A percentile compares a stretch with the other conserved stretches of the same genome.
Conservation (phyloP, 2,888 invertebrate genomes). For the Cheilosia variabilis region DNA sequence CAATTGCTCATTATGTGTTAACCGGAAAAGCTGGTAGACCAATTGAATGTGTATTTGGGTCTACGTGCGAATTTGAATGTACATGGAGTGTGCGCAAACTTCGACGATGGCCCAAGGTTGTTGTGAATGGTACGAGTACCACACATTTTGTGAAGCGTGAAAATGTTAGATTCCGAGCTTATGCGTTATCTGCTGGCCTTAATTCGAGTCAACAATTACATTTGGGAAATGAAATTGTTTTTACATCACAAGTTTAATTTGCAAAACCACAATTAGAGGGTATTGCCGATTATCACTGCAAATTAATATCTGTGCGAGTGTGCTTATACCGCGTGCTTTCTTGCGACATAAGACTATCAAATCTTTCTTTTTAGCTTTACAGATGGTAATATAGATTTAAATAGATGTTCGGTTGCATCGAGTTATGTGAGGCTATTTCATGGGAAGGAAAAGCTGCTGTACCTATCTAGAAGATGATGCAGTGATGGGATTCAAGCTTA, state of each 20-base stretch:
- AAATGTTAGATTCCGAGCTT: slow-evolving; percentile 11
- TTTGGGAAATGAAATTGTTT: slow-evolving; percentile 16
- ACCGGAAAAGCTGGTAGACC: slow-evolving; percentile 25
- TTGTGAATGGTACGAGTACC: background rate
- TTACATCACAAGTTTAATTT: slow-evolving; percentile 24
- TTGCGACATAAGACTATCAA: slow-evolving; percentile 14
- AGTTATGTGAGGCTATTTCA: slow-evolving; percentile 13
- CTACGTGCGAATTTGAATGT: slow-evolving; percentile 22
- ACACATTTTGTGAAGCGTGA: slow-evolving; percentile 17
- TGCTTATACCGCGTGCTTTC: background rate
- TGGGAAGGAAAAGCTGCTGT: background rate
- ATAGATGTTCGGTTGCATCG: background rate
- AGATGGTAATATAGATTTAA: slow-evolving; percentile 23
- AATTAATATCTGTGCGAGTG: slow-evolving; percentile 1
- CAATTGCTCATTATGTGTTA: slow-evolving; percentile 32
- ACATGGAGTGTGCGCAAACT: slow-evolving; percentile 1
- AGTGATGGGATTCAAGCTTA: background rate
- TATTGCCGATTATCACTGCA: slow-evolving; percentile 15
- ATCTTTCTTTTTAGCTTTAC: slow-evolving; percentile 19
- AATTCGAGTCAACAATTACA: slow-evolving; percentile 29
- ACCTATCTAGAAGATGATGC: background rate
- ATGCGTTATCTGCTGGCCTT: slow-evolving; percentile 9
- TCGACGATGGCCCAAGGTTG: slow-evolving; percentile 26
- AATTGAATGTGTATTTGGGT: background rate
- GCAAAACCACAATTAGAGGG: slow-evolving; percentile 24